A percentile compares a stretch with the other conserved stretches of the same genome.
Evolutionary conservation across 2,888 invertebrate species (phyloP).

Genomic region (Lepidochrysops patricia): DNA sequence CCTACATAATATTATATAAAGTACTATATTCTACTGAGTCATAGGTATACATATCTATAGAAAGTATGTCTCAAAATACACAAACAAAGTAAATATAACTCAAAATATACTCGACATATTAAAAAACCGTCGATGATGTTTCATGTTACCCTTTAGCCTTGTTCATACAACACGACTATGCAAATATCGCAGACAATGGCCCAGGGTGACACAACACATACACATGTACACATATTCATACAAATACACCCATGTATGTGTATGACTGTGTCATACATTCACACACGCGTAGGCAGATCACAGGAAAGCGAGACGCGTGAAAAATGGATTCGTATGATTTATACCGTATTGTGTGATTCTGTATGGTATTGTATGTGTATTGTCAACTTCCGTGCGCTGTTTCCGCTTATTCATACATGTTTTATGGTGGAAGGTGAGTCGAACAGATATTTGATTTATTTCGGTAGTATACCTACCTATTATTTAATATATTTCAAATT

Average conservation of each 20-base stretch:
- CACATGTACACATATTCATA: background rate
- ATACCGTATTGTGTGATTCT: background rate
- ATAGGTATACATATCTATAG: too few species aligned
- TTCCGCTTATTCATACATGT: background rate
- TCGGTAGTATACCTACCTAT: too few species aligned
- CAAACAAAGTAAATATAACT: too few species aligned
- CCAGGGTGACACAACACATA: background rate
- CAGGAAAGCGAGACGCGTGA: constrained; percentile 1
- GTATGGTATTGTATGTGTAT: background rate
- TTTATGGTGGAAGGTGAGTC: background rate
- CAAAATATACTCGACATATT: too few species aligned
- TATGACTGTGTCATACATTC: too few species aligned
- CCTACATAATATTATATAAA: too few species aligned
- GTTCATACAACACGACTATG: background rate
- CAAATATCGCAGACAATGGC: background rate
- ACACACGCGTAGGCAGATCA: background rate
- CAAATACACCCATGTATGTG: background rate
- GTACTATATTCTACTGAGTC: too few species aligned
- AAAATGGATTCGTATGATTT: background rate
- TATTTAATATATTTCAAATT: too few species aligned
- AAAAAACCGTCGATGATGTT: background rate
- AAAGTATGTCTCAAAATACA: too few species aligned
- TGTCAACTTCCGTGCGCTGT: background rate
- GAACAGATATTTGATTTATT: background rate
- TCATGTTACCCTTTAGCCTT: background rate